phyloP scores from a whole-genome alignment of 2,113 vertebrate genomes.

The Acanthisitta chloris region DNA sequence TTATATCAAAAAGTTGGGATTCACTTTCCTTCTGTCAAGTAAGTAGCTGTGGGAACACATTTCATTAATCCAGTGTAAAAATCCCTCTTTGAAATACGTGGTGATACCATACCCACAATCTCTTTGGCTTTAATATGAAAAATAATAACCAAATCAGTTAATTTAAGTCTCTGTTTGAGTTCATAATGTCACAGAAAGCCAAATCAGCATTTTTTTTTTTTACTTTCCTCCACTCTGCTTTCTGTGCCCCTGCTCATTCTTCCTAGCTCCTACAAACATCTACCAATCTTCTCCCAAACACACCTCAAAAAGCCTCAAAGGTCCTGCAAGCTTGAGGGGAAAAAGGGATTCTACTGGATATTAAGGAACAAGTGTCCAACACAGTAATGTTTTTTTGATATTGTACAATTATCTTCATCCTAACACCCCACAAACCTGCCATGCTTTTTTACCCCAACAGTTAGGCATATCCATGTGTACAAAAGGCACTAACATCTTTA shows the following conservation, averaged over 20 bases:
- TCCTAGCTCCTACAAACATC: neutral
- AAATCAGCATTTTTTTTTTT: neutral
- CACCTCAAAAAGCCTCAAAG: neutral
- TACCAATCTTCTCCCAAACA: neutral
- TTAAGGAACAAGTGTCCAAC: neutral
- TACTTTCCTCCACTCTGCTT: neutral
- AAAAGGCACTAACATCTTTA: neutral
- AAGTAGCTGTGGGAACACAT: neutral
- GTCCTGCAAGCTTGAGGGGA: too few relatives aligned
- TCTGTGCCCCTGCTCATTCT: neutral
- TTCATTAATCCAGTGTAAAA: neutral
- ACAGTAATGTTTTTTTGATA: neutral
- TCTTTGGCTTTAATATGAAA: neutral
- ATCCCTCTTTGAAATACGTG: neutral
- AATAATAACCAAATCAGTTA: neutral
- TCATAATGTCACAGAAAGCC: neutral
- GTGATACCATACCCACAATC: neutral
- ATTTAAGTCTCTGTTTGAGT: neutral
- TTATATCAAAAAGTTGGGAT: neutral
- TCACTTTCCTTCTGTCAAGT: neutral
- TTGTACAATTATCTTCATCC: neutral
- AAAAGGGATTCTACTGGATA: neutral
- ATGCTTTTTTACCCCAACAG: neutral
- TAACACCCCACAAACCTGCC: neutral
- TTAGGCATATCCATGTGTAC: accelerated